These are phyloP conservation scores for Actinostola sp. DNA, from an alignment of 92 coral and sea anemone genomes.

Conservation along the genomic window DNA sequence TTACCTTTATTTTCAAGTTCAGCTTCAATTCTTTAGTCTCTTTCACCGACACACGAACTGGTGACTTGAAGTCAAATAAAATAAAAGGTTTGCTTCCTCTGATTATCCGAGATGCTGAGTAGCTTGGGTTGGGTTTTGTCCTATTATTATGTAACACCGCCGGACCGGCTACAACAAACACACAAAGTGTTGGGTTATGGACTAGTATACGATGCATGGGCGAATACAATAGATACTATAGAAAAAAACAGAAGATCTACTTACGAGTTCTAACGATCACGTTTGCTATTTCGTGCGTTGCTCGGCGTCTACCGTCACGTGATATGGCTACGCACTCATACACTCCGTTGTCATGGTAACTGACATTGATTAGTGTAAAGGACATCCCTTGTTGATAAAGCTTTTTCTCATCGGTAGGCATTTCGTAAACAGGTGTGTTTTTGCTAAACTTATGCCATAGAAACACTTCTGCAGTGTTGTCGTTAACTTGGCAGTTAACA, in stretches of 20 bases:
- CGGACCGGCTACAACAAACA: background rate
- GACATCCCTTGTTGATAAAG: slow-evolving; percentile 2
- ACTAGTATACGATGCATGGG: too few relatives aligned
- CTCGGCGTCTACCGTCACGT: slow-evolving; percentile 1
- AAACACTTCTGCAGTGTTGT: slow-evolving; percentile 5
- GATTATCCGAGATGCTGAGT: background rate
- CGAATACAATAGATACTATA: too few relatives aligned
- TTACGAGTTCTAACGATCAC: slow-evolving; percentile 6
- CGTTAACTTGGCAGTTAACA: slow-evolving; percentile 14
- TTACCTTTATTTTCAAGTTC: slow-evolving; percentile 7
- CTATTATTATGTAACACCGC: background rate
- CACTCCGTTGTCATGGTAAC: slow-evolving; percentile 30
- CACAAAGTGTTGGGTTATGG: background rate
- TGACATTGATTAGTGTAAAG: background rate
- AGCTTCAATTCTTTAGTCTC: slow-evolving; percentile 1
- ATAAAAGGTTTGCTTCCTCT: slow-evolving; percentile 17
- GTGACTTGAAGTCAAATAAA: slow-evolving; percentile 9
- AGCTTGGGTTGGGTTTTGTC: background rate
- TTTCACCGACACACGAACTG: background rate
- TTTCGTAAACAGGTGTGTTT: slow-evolving; percentile 8
- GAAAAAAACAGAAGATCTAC: background rate
- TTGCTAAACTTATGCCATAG: slow-evolving; percentile 8
- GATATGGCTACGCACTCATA: slow-evolving; percentile 8
- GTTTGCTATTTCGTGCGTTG: slow-evolving; percentile 8
- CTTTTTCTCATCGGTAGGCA: background rate